Conservation (phyloP, 2,888 invertebrate species). For the Chrysodeixis includens region DNA sequence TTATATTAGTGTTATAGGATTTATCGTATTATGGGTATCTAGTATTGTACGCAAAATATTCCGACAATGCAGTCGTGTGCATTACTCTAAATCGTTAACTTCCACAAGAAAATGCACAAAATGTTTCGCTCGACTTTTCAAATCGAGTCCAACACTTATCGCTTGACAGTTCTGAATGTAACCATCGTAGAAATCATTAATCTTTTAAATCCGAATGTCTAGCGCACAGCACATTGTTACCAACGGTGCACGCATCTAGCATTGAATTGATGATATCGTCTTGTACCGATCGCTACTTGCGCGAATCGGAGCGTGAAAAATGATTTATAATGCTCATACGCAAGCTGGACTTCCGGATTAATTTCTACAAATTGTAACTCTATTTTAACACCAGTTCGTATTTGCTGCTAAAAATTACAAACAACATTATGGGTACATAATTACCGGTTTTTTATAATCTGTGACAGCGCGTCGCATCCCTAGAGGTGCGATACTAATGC, state of each 20-base stretch:
- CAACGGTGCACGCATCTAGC: slow-evolving; percentile 3
- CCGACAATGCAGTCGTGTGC: not conserved
- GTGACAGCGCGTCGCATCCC: slow-evolving; percentile 5
- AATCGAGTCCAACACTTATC: slow-evolving; percentile 4
- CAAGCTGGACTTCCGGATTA: slow-evolving; percentile 11
- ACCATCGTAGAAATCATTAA: not conserved
- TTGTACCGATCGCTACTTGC: slow-evolving; percentile 18
- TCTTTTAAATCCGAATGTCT: slow-evolving; percentile 11
- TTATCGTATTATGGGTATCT: too few relatives aligned
- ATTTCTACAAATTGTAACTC: slow-evolving; percentile 31
- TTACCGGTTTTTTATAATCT: not conserved
- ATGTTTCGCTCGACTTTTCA: not conserved
- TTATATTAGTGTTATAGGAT: too few relatives aligned
- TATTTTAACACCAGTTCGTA: not conserved
- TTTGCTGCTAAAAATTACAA: not conserved
- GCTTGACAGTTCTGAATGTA: not conserved
- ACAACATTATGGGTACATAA: not conserved
- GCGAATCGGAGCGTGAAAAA: slow-evolving; percentile 31
- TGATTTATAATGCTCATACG: slow-evolving; percentile 26
- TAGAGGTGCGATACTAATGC: slow-evolving; percentile 12
- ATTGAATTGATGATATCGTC: slow-evolving; percentile 12
- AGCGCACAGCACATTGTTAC: not conserved
- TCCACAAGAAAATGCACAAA: not conserved
- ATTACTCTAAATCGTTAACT: not conserved
- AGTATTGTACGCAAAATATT: too few relatives aligned